Base-by-base conservation (phyloP, 53 echinoderm and acorn worm genomes). In the Echinometra lucunter region DNA sequence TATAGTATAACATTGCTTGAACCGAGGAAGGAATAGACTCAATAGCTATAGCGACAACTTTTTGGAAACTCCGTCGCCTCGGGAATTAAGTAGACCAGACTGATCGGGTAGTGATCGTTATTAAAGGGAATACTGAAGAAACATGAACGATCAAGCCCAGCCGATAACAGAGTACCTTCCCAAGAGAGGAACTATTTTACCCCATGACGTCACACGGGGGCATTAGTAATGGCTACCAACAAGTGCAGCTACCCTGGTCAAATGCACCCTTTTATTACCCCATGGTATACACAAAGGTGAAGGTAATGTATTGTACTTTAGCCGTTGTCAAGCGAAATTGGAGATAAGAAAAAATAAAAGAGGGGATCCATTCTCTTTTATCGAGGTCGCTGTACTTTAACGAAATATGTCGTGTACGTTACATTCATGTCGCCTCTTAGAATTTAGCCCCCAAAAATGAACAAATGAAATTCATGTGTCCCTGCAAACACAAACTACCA, bases 21-120 rank as follows among this genome's bases (percentile, higher is more conserved):
- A 38, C 17, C 16, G 18, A 75, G 78, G 78, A 78, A 42, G 78
- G 78, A 78, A 42, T 78, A 40, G 78, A 78, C 78, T 40, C 19
- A n/a, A n/a, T 19, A 78, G 34, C 11, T 19, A n/a, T n/a, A 30
- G 69, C 69, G 69, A 69, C 69, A 69, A 69, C 69, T 78, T 78
- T 78, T 78, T 42, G 42, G n/a, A 40, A 78, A 40, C 42, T 17
- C 17, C 17, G 78, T 78, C 72, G 78, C 78, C 78, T 19, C 21
- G 42, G 78, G 78, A 78, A 78, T 78, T 78, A 78, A 19, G n/a
- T 42, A 40, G 78, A 35, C 78, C 78, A 78, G 78, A 78, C 78
- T 78, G 78, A 42, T 40, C 42, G 78, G 42, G 78, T 42, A 40
- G 42, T 78, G 19, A 21, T 16, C 75, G n/a, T n/a, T n/a, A 18